Percentiles rank a stretch among this genome's conserved stretches.
Evolutionary conservation across 2,888 invertebrate genomes (phyloP).

Genomic region (Campaea margaritaria): DNA sequence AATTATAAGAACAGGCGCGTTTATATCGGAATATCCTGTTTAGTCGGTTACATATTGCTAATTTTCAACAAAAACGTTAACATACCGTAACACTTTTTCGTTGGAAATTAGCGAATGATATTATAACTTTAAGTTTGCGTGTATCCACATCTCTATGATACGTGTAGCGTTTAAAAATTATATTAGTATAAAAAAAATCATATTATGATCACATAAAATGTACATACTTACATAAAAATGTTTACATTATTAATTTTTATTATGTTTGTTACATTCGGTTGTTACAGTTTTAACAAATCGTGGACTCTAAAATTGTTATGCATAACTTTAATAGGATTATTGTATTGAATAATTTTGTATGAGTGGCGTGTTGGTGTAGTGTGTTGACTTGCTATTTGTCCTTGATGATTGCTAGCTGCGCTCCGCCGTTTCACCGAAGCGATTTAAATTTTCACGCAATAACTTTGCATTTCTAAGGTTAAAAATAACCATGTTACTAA

Average conservation of each 20-base stretch:
- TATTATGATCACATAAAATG: slow-evolving; percentile 7
- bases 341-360: slow-evolving; percentile 17
- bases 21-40: too few species aligned
- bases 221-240: too few species aligned
- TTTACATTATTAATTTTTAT: neutral
- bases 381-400: slow-evolving; percentile 5
- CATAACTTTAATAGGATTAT: neutral
- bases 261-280: slow-evolving; percentile 16
- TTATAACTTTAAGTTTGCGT: slow-evolving; percentile 24
- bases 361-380: slow-evolving; percentile 4
- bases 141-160: slow-evolving; percentile 11
- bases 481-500: too few species aligned
- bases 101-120: neutral
- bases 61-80: too few species aligned
- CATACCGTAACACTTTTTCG: too few species aligned
- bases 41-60: too few species aligned
- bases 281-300: slow-evolving; percentile 20
- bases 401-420: too few species aligned
- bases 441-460: too few species aligned
- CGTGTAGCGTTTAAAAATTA: slow-evolving; percentile 1
- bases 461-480: too few species aligned
- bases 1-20: too few species aligned
- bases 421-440: too few species aligned
- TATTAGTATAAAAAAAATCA: slow-evolving; percentile 4
- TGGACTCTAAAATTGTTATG: too few species aligned